Evolutionary conservation across 2,888 invertebrate genomes (phyloP), one percentile per base, ranked within the genome.

Genomic region (Rotaria magnacalcarata): DNA sequence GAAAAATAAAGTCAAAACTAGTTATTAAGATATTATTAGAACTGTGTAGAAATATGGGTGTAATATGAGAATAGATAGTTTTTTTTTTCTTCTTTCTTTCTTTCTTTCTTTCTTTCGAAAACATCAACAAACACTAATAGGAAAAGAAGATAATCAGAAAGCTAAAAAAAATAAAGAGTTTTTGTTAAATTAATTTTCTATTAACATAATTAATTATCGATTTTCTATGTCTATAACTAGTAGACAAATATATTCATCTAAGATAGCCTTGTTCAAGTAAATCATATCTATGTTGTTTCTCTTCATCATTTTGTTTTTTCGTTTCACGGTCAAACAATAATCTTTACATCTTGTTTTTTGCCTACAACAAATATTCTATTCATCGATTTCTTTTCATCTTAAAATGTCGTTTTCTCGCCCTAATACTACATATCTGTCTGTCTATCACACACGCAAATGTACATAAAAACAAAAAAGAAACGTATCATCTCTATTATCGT

Each of bases 351-450:
- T 67, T 67, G 67, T 34, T 67, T 34, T 67, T 67, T 27, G 67
- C 34, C 34, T 16, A 67, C 34, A 67, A 67, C 34, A 67, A 67
- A 67, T 8, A 67, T 41, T 67, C 67, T 67, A 34, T 41, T 67
- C 67, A 67, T 67, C 14, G 34, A 34, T 67, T 67, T 67, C 67
- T 67, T 67, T 67, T 67, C 67, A 67, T 67, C 34, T 67, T 8
- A 67, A 67, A 67, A 67, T 67, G 67, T 67, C 67, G 34, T 67
- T 67, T 67, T 67, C 67, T 67, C 67, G 67, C 67, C 67, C 34
- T 67, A 34, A 21, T 21, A 52, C 14, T 21, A 67, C 16, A 67
- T 67, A 27, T 67, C 67, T 67, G 67, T 67, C 67, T 34, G 67
- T 67, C 67, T 67, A 27, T 67, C 67, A 34, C 27, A 19, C 6